Conservation (phyloP, 2,113 vertebrate species). For the Corythoichthys intestinalis region DNA sequence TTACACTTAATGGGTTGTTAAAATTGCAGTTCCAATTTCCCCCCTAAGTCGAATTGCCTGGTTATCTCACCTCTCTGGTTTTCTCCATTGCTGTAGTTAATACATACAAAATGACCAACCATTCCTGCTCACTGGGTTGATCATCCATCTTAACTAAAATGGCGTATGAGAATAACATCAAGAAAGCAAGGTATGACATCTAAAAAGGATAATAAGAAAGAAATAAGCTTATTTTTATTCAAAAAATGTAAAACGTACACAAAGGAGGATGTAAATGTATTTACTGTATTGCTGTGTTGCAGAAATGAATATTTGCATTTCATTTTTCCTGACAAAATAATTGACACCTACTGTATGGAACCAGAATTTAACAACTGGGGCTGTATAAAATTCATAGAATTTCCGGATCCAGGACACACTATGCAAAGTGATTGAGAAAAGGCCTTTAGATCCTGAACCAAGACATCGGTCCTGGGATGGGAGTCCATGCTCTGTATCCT, state of each 20-base stretch:
- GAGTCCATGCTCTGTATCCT: slow-evolving; percentile 77
- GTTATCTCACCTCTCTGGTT: slow-evolving; percentile 83
- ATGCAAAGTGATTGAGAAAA: slow-evolving; percentile 39
- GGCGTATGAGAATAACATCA: slow-evolving; percentile 90
- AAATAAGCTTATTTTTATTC: not conserved
- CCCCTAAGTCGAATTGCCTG: not conserved
- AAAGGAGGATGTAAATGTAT: not conserved
- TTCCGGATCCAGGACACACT: slow-evolving; percentile 76
- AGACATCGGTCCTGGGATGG: slow-evolving; percentile 19
- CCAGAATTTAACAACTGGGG: slow-evolving; percentile 98
- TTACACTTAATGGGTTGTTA: not conserved
- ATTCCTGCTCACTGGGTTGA: slow-evolving; percentile 82
- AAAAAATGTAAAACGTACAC: not conserved
- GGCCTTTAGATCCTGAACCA: slow-evolving; percentile 23
- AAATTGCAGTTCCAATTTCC: not conserved
- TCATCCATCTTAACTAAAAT: slow-evolving; percentile 88
- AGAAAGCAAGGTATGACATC: slow-evolving; percentile 89
- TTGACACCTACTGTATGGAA: slow-evolving; percentile 86
- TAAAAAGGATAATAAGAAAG: slow-evolving; percentile 41
- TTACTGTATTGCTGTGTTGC: not conserved
- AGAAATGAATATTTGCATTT: not conserved
- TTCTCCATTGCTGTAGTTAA: slow-evolving; percentile 88
- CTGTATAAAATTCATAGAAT: slow-evolving; percentile 91
- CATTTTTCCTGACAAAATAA: not conserved
- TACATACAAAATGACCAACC: slow-evolving; percentile 88